Conservation (phyloP, 2,797 vertebrate species). For the Numenius phaeopus region DNA sequence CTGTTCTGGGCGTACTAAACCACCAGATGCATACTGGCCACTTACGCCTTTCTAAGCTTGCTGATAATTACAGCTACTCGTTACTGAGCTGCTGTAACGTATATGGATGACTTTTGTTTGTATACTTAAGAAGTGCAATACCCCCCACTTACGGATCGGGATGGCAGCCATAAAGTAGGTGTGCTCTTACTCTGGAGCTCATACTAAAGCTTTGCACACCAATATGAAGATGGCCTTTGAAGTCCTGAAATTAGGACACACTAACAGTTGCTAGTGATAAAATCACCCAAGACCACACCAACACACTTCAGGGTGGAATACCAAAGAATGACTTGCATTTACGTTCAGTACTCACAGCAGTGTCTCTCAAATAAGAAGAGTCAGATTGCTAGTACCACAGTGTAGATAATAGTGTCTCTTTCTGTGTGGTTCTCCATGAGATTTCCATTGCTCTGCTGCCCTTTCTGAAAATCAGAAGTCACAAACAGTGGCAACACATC, state of each 20-base stretch:
- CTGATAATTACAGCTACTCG: not conserved
- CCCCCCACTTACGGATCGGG: not conserved
- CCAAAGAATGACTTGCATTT: not conserved
- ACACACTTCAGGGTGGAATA: not conserved
- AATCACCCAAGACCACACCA: not conserved
- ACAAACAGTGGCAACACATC: not conserved
- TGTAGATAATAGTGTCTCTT: not conserved
- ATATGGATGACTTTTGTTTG: not conserved
- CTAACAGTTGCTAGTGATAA: not conserved
- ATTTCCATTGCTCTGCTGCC: not conserved
- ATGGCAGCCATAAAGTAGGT: not conserved
- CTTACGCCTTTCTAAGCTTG: not conserved
- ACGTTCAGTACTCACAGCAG: not conserved
- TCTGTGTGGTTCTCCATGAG: not conserved
- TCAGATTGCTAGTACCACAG: not conserved
- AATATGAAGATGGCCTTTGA: not conserved
- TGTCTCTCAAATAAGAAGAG: not conserved
- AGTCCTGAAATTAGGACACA: not conserved
- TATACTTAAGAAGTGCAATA: not conserved
- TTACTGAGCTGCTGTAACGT: not conserved
- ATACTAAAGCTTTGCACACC: not conserved
- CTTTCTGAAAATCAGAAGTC: not conserved
- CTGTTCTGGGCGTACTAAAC: not conserved
- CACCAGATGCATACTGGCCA: not conserved
- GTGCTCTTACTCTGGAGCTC: not conserved